Conservation (phyloP, 2,113 vertebrate species). For the Dromas ardeola region DNA sequence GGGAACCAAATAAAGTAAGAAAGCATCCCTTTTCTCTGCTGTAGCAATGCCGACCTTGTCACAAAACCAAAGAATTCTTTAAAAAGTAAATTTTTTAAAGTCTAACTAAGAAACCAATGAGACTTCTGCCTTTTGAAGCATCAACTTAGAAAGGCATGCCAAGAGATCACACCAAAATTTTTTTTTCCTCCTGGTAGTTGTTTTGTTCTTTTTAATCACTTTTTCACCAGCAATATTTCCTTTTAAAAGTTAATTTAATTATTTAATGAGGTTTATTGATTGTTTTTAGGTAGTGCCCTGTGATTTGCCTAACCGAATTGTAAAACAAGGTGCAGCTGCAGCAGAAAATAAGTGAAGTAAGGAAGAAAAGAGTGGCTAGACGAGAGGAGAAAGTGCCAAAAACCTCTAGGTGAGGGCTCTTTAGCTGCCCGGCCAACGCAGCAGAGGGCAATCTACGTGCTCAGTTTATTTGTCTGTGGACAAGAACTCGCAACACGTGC, state of each 20-base stretch:
- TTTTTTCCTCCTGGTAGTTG: not conserved
- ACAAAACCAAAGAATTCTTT: not conserved
- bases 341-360: not conserved
- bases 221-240: not conserved
- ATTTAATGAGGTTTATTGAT: not conserved
- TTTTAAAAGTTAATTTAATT: not conserved
- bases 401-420: not conserved
- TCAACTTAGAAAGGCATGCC: not conserved
- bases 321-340: not conserved
- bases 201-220: not conserved
- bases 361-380: not conserved
- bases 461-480: not conserved
- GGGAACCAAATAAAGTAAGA: not conserved
- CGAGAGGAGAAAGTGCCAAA: not conserved
- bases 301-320: not conserved
- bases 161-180: not conserved
- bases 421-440: not conserved
- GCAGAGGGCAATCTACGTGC: not conserved
- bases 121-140: not conserved
- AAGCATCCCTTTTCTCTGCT: not conserved
- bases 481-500: not conserved
- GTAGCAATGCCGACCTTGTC: not conserved
- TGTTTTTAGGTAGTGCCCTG: not conserved
- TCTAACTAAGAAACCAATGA: not conserved
- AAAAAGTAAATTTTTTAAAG: not conserved